Evolutionary conservation across 2,113 vertebrate species (phyloP), one percentile per base, ranked within the genome.

Genomic region (Phodopus roborovskii): DNA sequence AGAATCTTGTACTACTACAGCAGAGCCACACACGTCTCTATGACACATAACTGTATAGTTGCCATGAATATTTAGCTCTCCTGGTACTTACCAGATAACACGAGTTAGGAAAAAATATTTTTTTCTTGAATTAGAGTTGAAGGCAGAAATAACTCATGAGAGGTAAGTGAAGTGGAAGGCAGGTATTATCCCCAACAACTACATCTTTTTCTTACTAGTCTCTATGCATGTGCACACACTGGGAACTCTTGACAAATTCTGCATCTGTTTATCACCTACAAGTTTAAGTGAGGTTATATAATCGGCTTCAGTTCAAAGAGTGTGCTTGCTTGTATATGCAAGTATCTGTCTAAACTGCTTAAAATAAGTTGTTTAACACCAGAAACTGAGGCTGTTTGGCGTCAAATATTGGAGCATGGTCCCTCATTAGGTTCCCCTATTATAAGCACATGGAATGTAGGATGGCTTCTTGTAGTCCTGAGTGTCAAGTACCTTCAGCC

Each of bases 281-380:
- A 36, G 20, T 50, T 56, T 56, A 56, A 56, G 30, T 79, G 79
- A 92, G 77, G 88, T 90, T 96, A 79, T 88, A 87, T 85, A 94
- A 96, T 36, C 94, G 88, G n/a, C 83, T 92, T 82, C 45, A 19
- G 62, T 93, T 94, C 45, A 88, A 95, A 96, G 96, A 95, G 36
- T 64, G 28, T 58, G 71, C 90, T 92, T 83, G 88, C 90, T 92
- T 92, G 42, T 91, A 87, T 94, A 92, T 96, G 94, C 92, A 97
- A 97, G 96, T 97, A 96, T 88, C 88, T 83, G 73, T 88, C 90
- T 78, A 91, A 97, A 91, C 75, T 75, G 73, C 88, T 94, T 94
- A 94, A 95, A 98, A 97, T 97, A 93, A 96, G 90, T 92, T 95
- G 62, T 68, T 74, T 94, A 94, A 97, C 73, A 93, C 22, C 13